A percentile compares a stretch with the other conserved stretches of the same genome.
These are phyloP conservation scores for Allophyes oxyacanthae DNA, from an alignment of 2,888 invertebrate genomes.

Conservation along the genomic window DNA sequence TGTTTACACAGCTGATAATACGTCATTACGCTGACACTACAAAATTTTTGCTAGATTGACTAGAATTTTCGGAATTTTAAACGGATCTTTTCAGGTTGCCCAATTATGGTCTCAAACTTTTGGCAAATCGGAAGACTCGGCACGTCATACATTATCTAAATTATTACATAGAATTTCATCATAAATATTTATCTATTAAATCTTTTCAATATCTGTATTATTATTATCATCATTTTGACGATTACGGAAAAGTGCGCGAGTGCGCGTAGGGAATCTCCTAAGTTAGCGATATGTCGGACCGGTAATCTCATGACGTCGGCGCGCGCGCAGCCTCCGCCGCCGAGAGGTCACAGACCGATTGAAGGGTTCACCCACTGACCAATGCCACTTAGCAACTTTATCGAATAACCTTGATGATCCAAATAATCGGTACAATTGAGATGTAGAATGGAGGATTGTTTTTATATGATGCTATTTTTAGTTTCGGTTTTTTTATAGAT, in stretches of 20 bases:
- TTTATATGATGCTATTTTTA: conserved; percentile 44
- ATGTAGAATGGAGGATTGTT: conserved; percentile 25
- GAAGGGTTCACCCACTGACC: conserved; percentile 27
- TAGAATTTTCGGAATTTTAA: conserved; percentile 21
- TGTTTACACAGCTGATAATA: conserved; percentile 67
- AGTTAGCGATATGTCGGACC: conserved; percentile 20
- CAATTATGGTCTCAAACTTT: conserved; percentile 4
- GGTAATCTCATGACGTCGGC: conserved; percentile 43
- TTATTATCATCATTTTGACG: conserved; percentile 10
- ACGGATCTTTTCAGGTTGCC: conserved; percentile 30
- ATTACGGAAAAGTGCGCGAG: conserved; percentile 18
- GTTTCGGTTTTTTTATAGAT: conserved; percentile 7
- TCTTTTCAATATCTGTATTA: not conserved
- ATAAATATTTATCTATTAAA: no score
- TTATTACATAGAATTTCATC: no score
- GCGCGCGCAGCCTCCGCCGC: conserved; percentile 37
- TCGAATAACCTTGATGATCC: conserved; percentile 11
- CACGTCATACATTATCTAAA: not conserved
- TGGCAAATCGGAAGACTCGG: not conserved
- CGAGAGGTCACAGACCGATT: conserved; percentile 42
- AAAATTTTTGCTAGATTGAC: conserved; percentile 7
- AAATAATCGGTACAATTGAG: conserved; percentile 4
- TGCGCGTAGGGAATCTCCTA: conserved; percentile 37
- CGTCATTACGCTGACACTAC: conserved; percentile 62
- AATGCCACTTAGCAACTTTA: not conserved